Percentiles rank a stretch among this genome's conserved stretches.
These are phyloP conservation scores for Sebastes hubbsi DNA, from an alignment of 2,797 vertebrate species.

Conservation along the genomic window DNA sequence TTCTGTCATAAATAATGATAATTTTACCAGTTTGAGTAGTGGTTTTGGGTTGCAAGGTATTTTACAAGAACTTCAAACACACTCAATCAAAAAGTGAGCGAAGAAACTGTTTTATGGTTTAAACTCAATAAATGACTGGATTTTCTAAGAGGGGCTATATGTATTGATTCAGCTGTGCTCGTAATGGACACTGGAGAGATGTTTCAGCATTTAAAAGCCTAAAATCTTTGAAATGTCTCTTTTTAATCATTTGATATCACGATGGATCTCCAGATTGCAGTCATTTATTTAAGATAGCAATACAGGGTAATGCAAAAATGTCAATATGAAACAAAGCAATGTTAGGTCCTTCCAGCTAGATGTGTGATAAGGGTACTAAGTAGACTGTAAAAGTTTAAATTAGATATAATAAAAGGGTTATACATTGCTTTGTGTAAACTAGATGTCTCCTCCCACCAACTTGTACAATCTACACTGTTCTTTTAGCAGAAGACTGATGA, in stretches of 20 bases:
- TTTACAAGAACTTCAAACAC: conserved; percentile 32
- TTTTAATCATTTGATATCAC: conserved; percentile 17
- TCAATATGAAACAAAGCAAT: background rate
- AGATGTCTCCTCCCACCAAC: background rate
- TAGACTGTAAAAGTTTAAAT: background rate
- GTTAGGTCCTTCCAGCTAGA: background rate
- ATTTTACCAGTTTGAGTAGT: background rate
- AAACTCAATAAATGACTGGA: conserved; percentile 20
- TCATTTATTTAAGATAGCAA: conserved; percentile 3
- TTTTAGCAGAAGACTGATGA: background rate
- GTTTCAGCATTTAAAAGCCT: conserved; percentile 12
- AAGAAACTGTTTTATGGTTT: conserved; percentile 20
- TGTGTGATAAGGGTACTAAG: background rate
- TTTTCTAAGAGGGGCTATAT: conserved; percentile 1
- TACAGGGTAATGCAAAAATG: background rate
- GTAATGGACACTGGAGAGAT: conserved; percentile 21
- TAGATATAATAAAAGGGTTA: background rate
- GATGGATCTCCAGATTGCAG: background rate
- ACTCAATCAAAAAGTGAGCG: conserved; percentile 7
- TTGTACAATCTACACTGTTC: background rate
- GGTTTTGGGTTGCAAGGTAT: conserved; percentile 22
- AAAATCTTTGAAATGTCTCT: conserved; percentile 8
- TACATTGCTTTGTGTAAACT: background rate
- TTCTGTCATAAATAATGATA: conserved; percentile 27
- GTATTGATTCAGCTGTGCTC: conserved; percentile 16